Percentiles rank a stretch among this genome's conserved stretches.
phyloP scores from a whole-genome alignment of 1,140 invertebrate species.

The Pseudomyrmex gracilis region DNA sequence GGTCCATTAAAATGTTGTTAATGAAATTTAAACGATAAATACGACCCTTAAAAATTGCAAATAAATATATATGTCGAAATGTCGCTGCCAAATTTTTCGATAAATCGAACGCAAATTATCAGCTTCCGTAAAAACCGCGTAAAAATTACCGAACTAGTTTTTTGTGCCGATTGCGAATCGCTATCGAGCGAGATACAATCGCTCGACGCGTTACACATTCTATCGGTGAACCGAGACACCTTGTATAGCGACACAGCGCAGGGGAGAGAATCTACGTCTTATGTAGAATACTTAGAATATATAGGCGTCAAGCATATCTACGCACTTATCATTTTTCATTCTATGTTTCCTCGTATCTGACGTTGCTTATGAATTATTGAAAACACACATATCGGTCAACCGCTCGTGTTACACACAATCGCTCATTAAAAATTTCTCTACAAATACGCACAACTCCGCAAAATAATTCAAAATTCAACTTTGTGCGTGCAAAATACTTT shows the following conservation, averaged over 20 bases:
- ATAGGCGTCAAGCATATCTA: slow-evolving; percentile 24
- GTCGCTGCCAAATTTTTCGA: slow-evolving; percentile 10
- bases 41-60: slow-evolving; percentile 18
- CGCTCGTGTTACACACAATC: not conserved
- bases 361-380: slow-evolving; percentile 55
- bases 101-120: slow-evolving; percentile 30
- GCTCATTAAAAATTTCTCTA: slow-evolving; percentile 25
- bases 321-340: slow-evolving; percentile 44
- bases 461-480: not conserved
- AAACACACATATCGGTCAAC: slow-evolving; percentile 26
- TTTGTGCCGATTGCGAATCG: slow-evolving; percentile 3
- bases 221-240: not conserved
- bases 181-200: not conserved
- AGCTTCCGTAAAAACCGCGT: not conserved
- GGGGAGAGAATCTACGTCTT: slow-evolving; percentile 17
- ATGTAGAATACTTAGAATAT: slow-evolving; percentile 16
- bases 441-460: slow-evolving; percentile 7
- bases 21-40: slow-evolving; percentile 42
- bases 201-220: not conserved
- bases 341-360: slow-evolving; percentile 42
- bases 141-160: not conserved
- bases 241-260: not conserved
- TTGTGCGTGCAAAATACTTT: not conserved
- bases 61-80: slow-evolving; percentile 16
- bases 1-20: slow-evolving; percentile 32